Evolutionary conservation across 2,888 invertebrate species (phyloP).

Genomic region (Siphonodentalium dalli): DNA sequence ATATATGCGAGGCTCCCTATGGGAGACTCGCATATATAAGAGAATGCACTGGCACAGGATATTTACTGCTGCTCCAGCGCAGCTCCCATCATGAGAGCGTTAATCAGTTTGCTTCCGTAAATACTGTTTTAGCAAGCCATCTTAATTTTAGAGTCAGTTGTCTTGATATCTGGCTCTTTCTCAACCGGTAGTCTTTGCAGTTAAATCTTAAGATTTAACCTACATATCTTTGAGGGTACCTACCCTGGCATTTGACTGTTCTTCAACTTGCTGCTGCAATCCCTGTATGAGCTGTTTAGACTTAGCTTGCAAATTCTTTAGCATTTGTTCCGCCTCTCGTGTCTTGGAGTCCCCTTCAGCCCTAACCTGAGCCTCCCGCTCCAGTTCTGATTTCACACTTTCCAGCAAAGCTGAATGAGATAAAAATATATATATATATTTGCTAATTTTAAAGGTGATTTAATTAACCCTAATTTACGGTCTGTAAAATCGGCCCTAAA

Average conservation of each 20-base stretch:
- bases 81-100: too few species aligned
- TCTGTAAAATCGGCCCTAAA: neutral
- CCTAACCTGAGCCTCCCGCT: slow-evolving; percentile 51
- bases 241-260: slow-evolving; percentile 62
- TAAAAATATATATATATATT: neutral
- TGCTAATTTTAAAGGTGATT: neutral
- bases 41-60: too few species aligned
- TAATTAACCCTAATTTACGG: neutral
- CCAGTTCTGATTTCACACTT: slow-evolving; percentile 63
- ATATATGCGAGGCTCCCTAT: too few species aligned
- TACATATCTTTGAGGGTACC: slow-evolving; percentile 4
- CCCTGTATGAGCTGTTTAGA: slow-evolving; percentile 57
- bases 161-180: too few species aligned
- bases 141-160: too few species aligned
- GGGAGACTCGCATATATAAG: too few species aligned
- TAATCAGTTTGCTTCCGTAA: too few species aligned
- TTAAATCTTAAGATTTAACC: neutral
- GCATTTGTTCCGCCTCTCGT: slow-evolving; percentile 53
- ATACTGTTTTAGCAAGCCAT: too few species aligned
- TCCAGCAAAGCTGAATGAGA: slow-evolving; percentile 41
- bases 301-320: slow-evolving; percentile 56
- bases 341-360: slow-evolving; percentile 50
- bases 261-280: slow-evolving; percentile 62
- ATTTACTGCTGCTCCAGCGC: too few species aligned
- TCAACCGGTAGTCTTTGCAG: neutral